Conservation (phyloP, 2,888 invertebrate species). For the Drosophila dives region DNA sequence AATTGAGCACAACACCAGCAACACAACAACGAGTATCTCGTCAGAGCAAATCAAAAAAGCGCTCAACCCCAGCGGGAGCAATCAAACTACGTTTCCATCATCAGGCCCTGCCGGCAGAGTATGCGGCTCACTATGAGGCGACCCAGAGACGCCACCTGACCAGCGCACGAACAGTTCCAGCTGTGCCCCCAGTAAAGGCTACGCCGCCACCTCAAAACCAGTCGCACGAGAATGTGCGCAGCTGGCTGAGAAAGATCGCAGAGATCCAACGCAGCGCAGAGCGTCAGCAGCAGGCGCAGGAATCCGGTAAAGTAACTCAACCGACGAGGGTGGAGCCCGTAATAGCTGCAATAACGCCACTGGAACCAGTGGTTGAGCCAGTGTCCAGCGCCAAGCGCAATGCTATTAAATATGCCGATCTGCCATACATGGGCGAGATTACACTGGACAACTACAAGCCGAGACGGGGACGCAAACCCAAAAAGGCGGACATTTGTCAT, state of each 20-base stretch:
- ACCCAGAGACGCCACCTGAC: constrained; percentile 86
- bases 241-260: constrained; percentile 91
- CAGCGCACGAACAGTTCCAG: constrained; percentile 64
- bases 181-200: constrained; percentile 79
- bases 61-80: constrained; percentile 84
- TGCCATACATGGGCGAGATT: constrained; percentile 97
- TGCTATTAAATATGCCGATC: constrained; percentile 90
- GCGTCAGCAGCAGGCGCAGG: constrained; percentile 60
- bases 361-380: constrained; percentile 2
- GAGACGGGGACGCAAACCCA: constrained; percentile 93
- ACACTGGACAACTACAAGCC: constrained; percentile 95
- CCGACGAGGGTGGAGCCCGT: background rate
- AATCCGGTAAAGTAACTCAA: constrained; percentile 15
- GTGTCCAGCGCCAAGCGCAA: constrained; percentile 83
- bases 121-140: constrained; percentile 92
- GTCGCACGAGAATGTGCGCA: constrained; percentile 89
- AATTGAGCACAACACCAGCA: constrained; percentile 8
- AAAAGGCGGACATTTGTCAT: constrained; percentile 96
- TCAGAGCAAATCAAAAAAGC: constrained; percentile 52
- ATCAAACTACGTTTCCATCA: constrained; percentile 93
- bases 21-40: constrained; percentile 32
- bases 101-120: constrained; percentile 91
- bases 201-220: constrained; percentile 81
- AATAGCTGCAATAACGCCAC: background rate
- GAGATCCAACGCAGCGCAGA: constrained; percentile 87